phyloP scores from a whole-genome alignment of 2,113 vertebrate species.

The Heptranchias perlo region DNA sequence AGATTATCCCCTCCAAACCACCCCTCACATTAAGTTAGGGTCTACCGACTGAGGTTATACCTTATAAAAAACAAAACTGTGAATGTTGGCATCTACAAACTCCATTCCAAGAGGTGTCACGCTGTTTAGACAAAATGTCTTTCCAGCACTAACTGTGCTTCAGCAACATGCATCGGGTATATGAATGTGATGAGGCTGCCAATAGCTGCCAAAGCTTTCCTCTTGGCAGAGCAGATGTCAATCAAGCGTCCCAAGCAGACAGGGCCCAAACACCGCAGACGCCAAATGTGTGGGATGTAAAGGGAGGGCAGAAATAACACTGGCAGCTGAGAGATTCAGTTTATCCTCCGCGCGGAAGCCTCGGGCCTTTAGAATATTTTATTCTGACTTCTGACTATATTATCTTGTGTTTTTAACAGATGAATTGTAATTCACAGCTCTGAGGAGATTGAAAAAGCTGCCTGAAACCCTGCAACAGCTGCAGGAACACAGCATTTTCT shows the following conservation, averaged over 20 bases:
- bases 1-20: not conserved
- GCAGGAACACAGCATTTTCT: conserved; percentile 46
- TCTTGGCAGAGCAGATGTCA: conserved; percentile 86
- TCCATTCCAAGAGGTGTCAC: conserved; percentile 94
- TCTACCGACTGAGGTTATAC: not conserved
- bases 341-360: conserved; percentile 48
- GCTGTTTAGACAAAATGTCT: conserved; percentile 84
- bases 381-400: conserved; percentile 63
- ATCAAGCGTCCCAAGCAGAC: conserved; percentile 72
- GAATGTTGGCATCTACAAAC: conserved; percentile 49
- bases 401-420: conserved; percentile 57
- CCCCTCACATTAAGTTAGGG: not conserved
- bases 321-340: conserved; percentile 48
- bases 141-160: conserved; percentile 80
- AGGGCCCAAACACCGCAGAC: conserved; percentile 58
- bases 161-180: conserved; percentile 80
- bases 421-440: conserved; percentile 61
- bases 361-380: conserved; percentile 59
- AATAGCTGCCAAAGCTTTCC: conserved; percentile 66
- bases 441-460: conserved; percentile 54
- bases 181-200: conserved; percentile 64
- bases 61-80: conserved; percentile 16
- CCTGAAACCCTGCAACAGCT: conserved; percentile 49
- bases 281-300: conserved; percentile 59
- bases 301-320: conserved; percentile 57